These are phyloP conservation scores for Cantharis rustica DNA, from an alignment of 2,888 invertebrate genomes.

Conservation along the genomic window DNA sequence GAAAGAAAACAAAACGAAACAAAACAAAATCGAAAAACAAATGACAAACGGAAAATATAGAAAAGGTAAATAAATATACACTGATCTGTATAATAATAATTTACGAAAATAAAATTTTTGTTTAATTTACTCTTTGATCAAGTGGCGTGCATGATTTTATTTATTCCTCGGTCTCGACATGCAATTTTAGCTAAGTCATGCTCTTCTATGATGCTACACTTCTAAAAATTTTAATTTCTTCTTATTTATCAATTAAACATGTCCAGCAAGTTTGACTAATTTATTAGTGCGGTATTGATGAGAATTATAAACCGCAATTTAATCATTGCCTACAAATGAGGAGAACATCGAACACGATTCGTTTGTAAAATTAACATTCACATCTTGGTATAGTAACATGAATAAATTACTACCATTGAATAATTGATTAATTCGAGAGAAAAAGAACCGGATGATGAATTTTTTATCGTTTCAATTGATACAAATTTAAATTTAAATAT, in stretches of 20 bases:
- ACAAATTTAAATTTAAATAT: neutral
- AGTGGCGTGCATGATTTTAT: neutral
- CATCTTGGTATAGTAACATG: neutral
- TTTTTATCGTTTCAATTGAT: neutral
- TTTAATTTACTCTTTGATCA: neutral
- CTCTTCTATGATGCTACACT: neutral
- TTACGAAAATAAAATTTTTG: neutral
- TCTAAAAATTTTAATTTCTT: neutral
- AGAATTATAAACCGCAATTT: neutral
- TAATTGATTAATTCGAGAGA: neutral
- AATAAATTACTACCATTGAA: constrained; percentile 1
- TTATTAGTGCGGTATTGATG: neutral
- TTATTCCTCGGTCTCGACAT: neutral
- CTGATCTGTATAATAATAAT: too few relatives aligned
- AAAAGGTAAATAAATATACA: too few relatives aligned
- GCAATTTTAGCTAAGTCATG: neutral
- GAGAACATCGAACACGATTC: neutral
- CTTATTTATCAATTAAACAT: neutral
- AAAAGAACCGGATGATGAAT: neutral
- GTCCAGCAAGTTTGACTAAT: neutral
- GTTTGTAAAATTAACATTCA: neutral
- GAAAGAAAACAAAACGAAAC: too few relatives aligned
- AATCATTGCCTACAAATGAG: neutral
- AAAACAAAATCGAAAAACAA: too few relatives aligned
- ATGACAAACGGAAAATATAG: too few relatives aligned